Percentiles rank a stretch among this genome's conserved stretches.
These are phyloP conservation scores for Leptopilina syphax DNA, from an alignment of 2,888 invertebrate species.

Conservation along the genomic window DNA sequence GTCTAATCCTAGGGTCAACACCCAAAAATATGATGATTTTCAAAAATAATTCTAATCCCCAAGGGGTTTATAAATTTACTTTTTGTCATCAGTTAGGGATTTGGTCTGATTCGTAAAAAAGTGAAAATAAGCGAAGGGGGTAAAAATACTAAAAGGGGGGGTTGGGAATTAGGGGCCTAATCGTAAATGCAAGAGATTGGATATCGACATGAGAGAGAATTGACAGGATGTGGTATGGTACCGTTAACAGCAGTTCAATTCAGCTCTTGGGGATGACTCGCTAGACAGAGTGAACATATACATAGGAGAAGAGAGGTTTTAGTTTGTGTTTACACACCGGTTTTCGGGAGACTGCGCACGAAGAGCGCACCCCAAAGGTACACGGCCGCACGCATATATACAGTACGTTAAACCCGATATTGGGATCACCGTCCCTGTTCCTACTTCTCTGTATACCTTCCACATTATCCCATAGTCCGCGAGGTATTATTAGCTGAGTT, in stretches of 20 bases:
- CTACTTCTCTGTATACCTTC: slow-evolving; percentile 14
- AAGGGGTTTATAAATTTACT: too few relatives aligned
- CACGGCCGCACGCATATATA: slow-evolving; percentile 31
- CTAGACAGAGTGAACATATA: slow-evolving; percentile 9
- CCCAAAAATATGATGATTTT: too few relatives aligned
- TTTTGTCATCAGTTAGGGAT: too few relatives aligned
- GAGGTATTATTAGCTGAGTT: slow-evolving; percentile 66
- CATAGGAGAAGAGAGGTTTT: slow-evolving; percentile 15
- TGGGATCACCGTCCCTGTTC: slow-evolving; percentile 21
- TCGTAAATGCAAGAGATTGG: slow-evolving; percentile 34
- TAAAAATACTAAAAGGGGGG: slow-evolving; percentile 31
- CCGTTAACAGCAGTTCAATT: slow-evolving; percentile 40
- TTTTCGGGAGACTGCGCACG: slow-evolving; percentile 70
- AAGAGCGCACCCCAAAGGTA: slow-evolving; percentile 40
- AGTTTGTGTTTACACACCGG: slow-evolving; percentile 68
- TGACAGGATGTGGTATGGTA: slow-evolving; percentile 39
- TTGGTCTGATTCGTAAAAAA: not conserved
- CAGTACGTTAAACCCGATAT: slow-evolving; percentile 40
- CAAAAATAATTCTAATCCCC: too few relatives aligned
- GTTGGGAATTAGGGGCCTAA: slow-evolving; percentile 31
- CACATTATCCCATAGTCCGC: slow-evolving; percentile 38
- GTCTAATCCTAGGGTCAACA: too few relatives aligned
- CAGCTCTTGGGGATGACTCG: slow-evolving; percentile 33
- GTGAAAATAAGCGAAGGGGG: not conserved
- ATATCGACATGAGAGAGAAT: slow-evolving; percentile 39